Conservation (phyloP, 2,797 vertebrate genomes). For the Pyrocephalus nanus region DNA sequence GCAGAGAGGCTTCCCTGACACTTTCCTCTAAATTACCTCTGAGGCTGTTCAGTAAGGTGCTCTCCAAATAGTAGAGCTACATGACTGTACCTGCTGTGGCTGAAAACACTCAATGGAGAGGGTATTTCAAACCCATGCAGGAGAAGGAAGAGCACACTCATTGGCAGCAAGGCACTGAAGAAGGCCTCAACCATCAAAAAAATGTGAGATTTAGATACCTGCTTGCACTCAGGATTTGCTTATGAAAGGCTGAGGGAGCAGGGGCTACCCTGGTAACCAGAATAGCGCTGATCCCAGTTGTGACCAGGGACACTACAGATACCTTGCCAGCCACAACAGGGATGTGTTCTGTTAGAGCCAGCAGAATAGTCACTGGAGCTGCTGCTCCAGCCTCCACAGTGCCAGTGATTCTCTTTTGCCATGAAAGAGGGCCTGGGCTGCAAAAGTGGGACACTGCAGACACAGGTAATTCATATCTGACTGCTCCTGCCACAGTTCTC, state of each 20-base stretch:
- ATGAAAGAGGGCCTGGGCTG: neutral
- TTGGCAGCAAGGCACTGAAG: neutral
- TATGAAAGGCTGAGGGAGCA: neutral
- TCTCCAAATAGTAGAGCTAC: neutral
- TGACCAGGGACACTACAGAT: neutral
- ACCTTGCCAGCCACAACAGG: neutral
- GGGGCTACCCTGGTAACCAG: neutral
- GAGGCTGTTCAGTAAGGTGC: rapidly evolving
- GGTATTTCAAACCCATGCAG: neutral
- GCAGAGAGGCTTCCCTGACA: neutral
- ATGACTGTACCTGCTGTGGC: neutral
- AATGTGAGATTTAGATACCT: neutral
- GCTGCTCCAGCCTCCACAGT: neutral
- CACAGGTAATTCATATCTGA: neutral
- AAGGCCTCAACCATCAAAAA: neutral
- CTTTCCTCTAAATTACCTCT: neutral
- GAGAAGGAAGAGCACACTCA: neutral
- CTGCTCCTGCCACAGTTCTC: neutral
- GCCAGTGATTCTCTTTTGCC: neutral
- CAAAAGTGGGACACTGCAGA: neutral
- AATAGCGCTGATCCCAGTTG: neutral
- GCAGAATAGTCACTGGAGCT: neutral
- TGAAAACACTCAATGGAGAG: neutral
- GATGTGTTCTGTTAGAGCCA: neutral
- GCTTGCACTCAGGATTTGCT: neutral